Evolutionary conservation across 2,888 invertebrate genomes (phyloP).

Genomic region (Apamea anceps): DNA sequence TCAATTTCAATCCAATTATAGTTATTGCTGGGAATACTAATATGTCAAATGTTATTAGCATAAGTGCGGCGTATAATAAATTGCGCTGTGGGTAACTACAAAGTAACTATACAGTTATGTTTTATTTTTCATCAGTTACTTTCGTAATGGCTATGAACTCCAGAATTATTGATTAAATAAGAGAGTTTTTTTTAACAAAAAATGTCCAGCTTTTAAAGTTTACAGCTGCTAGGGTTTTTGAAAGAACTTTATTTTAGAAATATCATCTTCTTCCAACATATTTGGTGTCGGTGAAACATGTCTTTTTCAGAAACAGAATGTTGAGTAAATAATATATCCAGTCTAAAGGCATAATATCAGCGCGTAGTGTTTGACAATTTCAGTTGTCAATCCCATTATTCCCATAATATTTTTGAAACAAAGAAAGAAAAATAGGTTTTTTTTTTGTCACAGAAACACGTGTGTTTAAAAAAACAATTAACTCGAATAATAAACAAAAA

Average conservation of each 20-base stretch:
- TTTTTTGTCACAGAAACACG: background rate
- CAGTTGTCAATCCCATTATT: background rate
- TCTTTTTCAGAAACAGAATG: background rate
- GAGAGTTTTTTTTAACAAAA: no score
- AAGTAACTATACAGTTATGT: background rate
- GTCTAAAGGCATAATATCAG: background rate
- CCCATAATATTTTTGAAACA: background rate
- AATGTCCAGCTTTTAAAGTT: background rate
- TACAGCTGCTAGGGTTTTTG: background rate
- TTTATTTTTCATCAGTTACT: background rate
- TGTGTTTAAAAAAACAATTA: background rate
- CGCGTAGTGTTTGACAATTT: no score
- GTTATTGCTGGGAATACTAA: conserved; percentile 15
- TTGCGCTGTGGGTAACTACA: background rate
- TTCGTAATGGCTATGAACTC: background rate
- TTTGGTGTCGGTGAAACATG: background rate
- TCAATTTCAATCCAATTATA: conserved; percentile 20
- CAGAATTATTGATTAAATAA: no score
- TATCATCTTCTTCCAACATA: no score
- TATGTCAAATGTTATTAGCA: conserved; percentile 11
- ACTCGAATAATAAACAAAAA: background rate
- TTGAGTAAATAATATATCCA: background rate
- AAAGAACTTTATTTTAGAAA: background rate
- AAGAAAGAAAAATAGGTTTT: background rate
- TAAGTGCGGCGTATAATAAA: background rate